Base-by-base conservation (phyloP, 2,797 vertebrate genomes). In the Arctocebus calabarensis region DNA sequence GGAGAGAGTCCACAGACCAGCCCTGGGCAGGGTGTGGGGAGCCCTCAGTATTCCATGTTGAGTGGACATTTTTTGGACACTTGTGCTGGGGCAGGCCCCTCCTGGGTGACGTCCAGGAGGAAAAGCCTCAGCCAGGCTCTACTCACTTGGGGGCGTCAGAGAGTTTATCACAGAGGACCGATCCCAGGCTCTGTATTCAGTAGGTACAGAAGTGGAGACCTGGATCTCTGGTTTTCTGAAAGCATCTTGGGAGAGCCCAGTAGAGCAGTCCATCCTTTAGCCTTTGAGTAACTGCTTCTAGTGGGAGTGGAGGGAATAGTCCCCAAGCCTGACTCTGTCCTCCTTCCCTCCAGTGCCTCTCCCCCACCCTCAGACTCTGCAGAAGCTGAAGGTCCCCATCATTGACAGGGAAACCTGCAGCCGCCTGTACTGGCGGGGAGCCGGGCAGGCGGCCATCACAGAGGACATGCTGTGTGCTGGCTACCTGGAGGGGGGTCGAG, bases 391-490 rank as follows among this genome's bases (percentile, higher is more conserved):
- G 88, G 97, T 98, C 10, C 97, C 97, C 92, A 97, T 98, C 90
- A 98, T 98, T 0, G 93, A 96, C 84, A 71, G 96, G 0, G 85
- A 95, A 7, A 9, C 91, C 82, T 98, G 97, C 40, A 68, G 90
- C 84, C 88, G 40, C 37, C 87, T 98, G 27, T 97, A 98, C 85
- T 95, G 97, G 97, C 57, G 52, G 4, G 97, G 96, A 3, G 95
- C 81, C 0, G 96, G 96, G 1, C 96, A 97, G 88, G 92, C 64
- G 0, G 73, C 94, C 92, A 95, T 97, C 75, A 94, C 97, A 0
- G 75, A 97, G 34, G 97, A 97, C 83, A 98, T 98, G 97, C 70
- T 98, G 78, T 98, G 98, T 0, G 97, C 98, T 0, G 98, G 98
- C 59, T 97, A 98, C 92, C 84, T 97, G 90, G 97, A 97, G 83